phyloP scores from a whole-genome alignment of 2,888 invertebrate genomes.

The Syrphus vitripennis region DNA sequence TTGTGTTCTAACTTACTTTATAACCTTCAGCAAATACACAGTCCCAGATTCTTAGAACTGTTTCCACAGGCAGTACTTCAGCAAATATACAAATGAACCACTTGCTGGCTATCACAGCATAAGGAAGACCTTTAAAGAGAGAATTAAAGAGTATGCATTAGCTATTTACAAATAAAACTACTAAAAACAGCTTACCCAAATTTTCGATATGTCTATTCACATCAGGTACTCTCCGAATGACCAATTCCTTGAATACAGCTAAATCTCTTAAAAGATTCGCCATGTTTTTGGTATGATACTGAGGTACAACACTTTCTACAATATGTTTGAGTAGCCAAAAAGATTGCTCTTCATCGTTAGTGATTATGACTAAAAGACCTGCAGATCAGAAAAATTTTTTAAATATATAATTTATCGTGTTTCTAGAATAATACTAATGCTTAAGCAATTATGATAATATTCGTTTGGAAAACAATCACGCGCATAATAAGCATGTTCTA shows the following conservation, averaged over 20 bases:
- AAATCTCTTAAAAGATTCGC: constrained; percentile 93
- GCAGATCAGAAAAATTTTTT: not conserved
- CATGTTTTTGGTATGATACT: constrained; percentile 95
- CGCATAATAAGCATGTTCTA: too few species aligned
- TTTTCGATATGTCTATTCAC: constrained; percentile 90
- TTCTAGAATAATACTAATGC: not conserved
- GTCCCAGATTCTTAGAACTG: constrained; percentile 97
- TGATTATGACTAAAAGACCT: constrained; percentile 91
- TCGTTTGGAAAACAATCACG: too few species aligned
- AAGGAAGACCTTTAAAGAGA: constrained; percentile 86
- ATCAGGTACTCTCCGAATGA: constrained; percentile 90
- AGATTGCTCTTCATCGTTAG: constrained; percentile 94
- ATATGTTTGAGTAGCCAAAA: constrained; percentile 97
- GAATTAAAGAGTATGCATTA: not conserved
- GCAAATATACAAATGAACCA: constrained; percentile 98
- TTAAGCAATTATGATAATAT: too few species aligned
- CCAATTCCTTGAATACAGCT: constrained; percentile 93
- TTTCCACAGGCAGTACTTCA: constrained; percentile 96
- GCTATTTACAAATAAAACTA: not conserved
- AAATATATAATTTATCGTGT: not conserved
- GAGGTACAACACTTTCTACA: constrained; percentile 92
- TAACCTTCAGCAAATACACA: constrained; percentile 97
- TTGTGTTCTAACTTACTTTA: constrained; percentile 82
- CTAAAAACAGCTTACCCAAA: constrained; percentile 82
- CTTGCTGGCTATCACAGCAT: constrained; percentile 95